Evolutionary conservation across 2,797 vertebrate genomes (phyloP).

Genomic region (Potorous gilbertii): DNA sequence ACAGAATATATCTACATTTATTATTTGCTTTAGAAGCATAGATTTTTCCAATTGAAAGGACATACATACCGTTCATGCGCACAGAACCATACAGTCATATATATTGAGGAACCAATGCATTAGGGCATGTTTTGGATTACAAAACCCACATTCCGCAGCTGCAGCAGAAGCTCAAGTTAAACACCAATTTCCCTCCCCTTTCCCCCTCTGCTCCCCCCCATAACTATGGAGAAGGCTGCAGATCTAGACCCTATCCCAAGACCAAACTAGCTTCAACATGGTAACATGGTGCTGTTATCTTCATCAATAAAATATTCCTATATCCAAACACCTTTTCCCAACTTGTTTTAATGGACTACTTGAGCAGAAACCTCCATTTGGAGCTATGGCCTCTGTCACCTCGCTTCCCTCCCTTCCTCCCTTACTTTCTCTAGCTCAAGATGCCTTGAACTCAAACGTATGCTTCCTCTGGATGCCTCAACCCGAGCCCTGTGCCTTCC

Average conservation of each 20-base stretch:
- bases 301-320: slow-evolving; percentile 61
- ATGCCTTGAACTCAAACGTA: slow-evolving; percentile 64
- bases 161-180: slow-evolving; percentile 69
- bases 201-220: not conserved
- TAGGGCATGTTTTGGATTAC: not conserved
- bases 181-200: not conserved
- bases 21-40: not conserved
- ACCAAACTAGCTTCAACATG: slow-evolving; percentile 34
- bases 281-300: slow-evolving; percentile 13
- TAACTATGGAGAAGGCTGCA: slow-evolving; percentile 37
- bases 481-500: not conserved
- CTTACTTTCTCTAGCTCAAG: slow-evolving; percentile 33
- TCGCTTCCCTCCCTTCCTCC: slow-evolving; percentile 42
- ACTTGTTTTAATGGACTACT: slow-evolving; percentile 41
- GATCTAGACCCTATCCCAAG: not conserved
- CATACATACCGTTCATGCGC: not conserved
- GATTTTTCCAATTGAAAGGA: not conserved
- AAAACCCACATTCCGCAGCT: not conserved
- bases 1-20: not conserved
- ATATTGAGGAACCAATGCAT: not conserved
- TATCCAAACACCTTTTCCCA: slow-evolving; percentile 34
- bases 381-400: not conserved
- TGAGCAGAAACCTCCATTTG: slow-evolving; percentile 38
- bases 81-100: not conserved
- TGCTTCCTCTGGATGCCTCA: slow-evolving; percentile 24